A percentile compares a stretch with the other conserved stretches of the same genome.
phyloP scores from a whole-genome alignment of 2,797 vertebrate genomes.

The Sus cebifrons region DNA sequence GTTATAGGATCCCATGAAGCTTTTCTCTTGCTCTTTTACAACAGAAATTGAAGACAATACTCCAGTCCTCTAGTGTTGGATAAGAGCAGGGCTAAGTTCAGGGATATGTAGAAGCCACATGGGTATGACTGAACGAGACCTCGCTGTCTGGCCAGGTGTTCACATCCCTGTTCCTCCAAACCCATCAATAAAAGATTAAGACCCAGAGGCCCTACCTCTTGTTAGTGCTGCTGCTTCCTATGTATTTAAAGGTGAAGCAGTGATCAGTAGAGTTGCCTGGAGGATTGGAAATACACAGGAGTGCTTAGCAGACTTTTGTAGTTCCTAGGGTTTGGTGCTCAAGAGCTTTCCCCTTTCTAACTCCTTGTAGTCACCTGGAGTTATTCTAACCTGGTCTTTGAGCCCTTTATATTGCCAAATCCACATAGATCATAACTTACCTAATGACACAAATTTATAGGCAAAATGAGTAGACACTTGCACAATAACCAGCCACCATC shows the following conservation, averaged over 20 bases:
- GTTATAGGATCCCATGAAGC: neutral
- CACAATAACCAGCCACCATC: neutral
- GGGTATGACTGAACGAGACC: neutral
- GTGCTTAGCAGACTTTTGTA: neutral
- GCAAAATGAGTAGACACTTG: neutral
- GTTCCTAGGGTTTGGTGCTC: neutral
- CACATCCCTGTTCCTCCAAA: neutral
- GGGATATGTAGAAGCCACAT: neutral
- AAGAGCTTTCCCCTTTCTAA: neutral
- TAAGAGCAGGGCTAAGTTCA: neutral
- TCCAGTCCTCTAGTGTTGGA: neutral
- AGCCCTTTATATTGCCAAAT: neutral
- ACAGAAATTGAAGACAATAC: neutral
- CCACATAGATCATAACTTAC: neutral
- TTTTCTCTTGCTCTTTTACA: neutral
- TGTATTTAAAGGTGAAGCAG: neutral
- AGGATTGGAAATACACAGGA: neutral
- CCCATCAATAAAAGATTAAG: neutral
- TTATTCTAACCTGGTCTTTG: neutral
- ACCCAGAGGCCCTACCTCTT: accelerated
- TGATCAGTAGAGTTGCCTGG: neutral
- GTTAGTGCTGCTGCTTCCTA: neutral
- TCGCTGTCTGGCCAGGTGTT: neutral
- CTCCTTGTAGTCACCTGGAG: neutral
- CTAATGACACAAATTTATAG: neutral